phyloP scores from a whole-genome alignment of 53 echinoderm and acorn worm genomes.

The Patiria pectinifera region DNA sequence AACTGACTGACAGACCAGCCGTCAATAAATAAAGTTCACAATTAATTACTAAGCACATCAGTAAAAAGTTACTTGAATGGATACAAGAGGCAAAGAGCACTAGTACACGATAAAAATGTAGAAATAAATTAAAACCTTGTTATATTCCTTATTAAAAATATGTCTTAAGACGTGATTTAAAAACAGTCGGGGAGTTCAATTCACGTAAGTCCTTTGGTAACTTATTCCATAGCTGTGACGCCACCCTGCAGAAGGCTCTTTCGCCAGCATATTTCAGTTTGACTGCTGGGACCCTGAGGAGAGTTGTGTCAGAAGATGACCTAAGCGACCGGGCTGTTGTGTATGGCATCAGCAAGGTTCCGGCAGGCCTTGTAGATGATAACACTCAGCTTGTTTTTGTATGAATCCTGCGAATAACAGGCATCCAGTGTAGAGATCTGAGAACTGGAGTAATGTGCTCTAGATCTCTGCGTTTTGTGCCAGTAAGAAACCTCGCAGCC shows the following conservation, averaged over 20 bases:
- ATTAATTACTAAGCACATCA: too few species aligned
- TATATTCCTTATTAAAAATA: too few species aligned
- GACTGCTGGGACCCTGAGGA: constrained; percentile 16
- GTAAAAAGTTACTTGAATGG: too few species aligned
- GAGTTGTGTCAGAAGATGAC: constrained; percentile 25
- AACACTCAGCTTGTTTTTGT: constrained; percentile 1
- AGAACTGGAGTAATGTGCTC: constrained; percentile 15
- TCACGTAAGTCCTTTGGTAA: too few species aligned
- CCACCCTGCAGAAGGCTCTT: constrained; percentile 44
- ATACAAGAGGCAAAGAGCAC: too few species aligned
- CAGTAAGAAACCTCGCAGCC: constrained; percentile 31
- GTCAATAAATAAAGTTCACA: too few species aligned
- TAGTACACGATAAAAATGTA: background rate
- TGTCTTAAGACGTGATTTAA: too few species aligned
- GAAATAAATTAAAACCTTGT: background rate
- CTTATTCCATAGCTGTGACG: too few species aligned
- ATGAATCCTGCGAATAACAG: constrained; percentile 34
- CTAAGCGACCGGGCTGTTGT: constrained; percentile 17
- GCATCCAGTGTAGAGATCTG: constrained; percentile 18
- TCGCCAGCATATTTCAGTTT: constrained; percentile 11
- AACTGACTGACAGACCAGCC: background rate
- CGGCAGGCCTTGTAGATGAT: background rate
- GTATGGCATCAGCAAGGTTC: constrained; percentile 5
- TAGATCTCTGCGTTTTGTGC: constrained; percentile 9
- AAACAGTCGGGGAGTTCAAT: too few species aligned